Percentiles rank a stretch among this genome's conserved stretches.
Evolutionary conservation across 1,140 invertebrate species (phyloP).

Genomic region (Diachasma alloeum): DNA sequence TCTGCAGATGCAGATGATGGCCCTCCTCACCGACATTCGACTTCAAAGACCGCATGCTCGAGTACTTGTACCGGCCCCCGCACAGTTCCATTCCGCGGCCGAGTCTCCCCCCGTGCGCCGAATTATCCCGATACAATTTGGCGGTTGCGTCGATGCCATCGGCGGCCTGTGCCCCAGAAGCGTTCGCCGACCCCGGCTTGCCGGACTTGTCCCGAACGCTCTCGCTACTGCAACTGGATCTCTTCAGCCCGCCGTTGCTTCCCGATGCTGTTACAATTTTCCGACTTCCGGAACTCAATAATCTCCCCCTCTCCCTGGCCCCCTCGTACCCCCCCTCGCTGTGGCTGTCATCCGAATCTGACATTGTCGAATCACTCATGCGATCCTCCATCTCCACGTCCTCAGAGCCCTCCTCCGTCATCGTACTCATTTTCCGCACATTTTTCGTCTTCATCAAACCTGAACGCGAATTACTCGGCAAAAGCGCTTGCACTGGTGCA

Average conservation of each 20-base stretch:
- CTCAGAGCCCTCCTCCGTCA: conserved; percentile 53
- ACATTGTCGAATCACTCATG: conserved; percentile 13
- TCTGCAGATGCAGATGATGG: conserved; percentile 36
- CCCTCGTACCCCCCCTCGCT: conserved; percentile 41
- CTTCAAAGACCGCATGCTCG: conserved; percentile 51
- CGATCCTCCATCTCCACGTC: conserved; percentile 45
- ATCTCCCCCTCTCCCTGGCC: conserved; percentile 44
- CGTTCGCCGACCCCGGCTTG: neutral
- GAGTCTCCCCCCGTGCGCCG: conserved; percentile 26
- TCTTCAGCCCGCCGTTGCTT: conserved; percentile 29
- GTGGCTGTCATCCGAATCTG: conserved; percentile 42
- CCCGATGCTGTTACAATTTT: conserved; percentile 37
- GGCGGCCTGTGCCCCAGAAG: neutral
- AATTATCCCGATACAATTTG: conserved; percentile 25
- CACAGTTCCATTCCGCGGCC: conserved; percentile 38
- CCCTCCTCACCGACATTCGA: conserved; percentile 46
- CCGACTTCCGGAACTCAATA: conserved; percentile 38
- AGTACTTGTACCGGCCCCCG: conserved; percentile 39
- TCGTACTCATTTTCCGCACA: conserved; percentile 54
- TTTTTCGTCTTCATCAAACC: conserved; percentile 30
- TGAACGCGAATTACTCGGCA: neutral
- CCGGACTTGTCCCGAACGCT: conserved; percentile 39
- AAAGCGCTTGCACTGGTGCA: neutral
- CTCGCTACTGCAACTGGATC: conserved; percentile 39
- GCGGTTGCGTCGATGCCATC: neutral